Conservation (phyloP, 2,113 vertebrate species). For the Sphaerodactylus townsendi region DNA sequence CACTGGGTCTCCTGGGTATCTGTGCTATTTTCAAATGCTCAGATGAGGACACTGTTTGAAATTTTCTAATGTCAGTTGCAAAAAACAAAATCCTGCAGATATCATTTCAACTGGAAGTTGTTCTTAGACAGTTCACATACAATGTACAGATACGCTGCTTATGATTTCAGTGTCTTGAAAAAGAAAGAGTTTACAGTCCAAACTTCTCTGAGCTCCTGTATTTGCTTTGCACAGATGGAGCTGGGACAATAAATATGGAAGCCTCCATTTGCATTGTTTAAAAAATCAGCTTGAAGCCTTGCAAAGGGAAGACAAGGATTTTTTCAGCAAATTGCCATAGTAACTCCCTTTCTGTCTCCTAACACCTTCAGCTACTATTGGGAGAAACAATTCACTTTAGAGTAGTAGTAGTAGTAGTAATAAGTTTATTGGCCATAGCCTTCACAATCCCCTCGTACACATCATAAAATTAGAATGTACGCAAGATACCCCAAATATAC, state of each 20-base stretch:
- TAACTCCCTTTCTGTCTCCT: neutral
- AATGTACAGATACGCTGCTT: neutral
- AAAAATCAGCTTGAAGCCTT: neutral
- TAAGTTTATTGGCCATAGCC: too few species aligned
- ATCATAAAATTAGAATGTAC: too few species aligned
- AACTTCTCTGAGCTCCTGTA: neutral
- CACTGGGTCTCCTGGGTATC: neutral
- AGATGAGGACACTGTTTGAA: slow-evolving; percentile 22
- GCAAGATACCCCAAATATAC: too few species aligned
- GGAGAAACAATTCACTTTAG: neutral
- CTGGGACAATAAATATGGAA: neutral
- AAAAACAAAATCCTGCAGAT: neutral
- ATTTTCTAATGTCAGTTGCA: slow-evolving; percentile 24
- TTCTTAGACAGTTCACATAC: neutral
- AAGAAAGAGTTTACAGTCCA: neutral
- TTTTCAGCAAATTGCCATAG: neutral
- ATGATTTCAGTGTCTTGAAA: neutral
- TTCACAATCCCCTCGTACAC: too few species aligned
- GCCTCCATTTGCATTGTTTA: neutral
- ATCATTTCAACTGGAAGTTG: neutral
- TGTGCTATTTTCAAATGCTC: neutral
- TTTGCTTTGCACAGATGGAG: neutral
- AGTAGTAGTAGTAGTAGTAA: too few species aligned
- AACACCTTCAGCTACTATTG: neutral
- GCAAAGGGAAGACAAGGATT: neutral